These are phyloP conservation scores for Triplophysa yarkandensis DNA, from an alignment of 2,797 vertebrate genomes.

Conservation along the genomic window DNA sequence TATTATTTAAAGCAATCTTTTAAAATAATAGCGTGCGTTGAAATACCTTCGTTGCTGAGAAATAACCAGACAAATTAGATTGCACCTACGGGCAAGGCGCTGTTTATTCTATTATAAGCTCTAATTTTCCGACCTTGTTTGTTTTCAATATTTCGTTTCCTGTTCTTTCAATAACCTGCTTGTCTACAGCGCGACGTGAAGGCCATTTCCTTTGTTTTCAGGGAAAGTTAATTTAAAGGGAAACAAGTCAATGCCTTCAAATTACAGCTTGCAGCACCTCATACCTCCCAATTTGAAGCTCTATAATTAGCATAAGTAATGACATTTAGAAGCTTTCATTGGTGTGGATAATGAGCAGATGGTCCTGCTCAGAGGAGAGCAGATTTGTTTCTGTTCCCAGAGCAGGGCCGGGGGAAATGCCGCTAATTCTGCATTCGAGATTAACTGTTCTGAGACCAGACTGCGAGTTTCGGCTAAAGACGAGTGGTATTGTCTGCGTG, in stretches of 20 bases:
- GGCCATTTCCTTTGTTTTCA: constrained; percentile 38
- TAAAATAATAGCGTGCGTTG: constrained; percentile 6
- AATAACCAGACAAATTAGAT: constrained; percentile 33
- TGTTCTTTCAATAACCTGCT: constrained; percentile 34
- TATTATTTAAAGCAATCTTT: background rate
- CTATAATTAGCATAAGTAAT: constrained; percentile 64
- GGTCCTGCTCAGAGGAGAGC: constrained; percentile 49
- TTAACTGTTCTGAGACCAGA: constrained; percentile 41
- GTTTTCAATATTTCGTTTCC: constrained; percentile 45
- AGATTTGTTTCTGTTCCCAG: constrained; percentile 50
- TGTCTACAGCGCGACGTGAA: constrained; percentile 5
- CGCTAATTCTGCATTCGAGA: constrained; percentile 27
- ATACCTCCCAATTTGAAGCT: constrained; percentile 49
- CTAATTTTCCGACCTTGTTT: constrained; percentile 32
- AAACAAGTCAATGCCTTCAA: constrained; percentile 54
- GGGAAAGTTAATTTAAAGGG: constrained; percentile 52
- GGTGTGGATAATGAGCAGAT: constrained; percentile 59
- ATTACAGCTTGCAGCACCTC: constrained; percentile 49
- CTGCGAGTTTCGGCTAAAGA: constrained; percentile 28
- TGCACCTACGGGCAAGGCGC: background rate
- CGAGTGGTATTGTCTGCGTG: constrained; percentile 17
- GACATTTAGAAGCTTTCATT: constrained; percentile 59
- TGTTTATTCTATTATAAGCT: background rate
- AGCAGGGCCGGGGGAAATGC: constrained; percentile 39
- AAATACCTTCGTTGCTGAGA: constrained; percentile 19